Conservation (phyloP, 2,888 invertebrate genomes). For the Cordilura impudica region DNA sequence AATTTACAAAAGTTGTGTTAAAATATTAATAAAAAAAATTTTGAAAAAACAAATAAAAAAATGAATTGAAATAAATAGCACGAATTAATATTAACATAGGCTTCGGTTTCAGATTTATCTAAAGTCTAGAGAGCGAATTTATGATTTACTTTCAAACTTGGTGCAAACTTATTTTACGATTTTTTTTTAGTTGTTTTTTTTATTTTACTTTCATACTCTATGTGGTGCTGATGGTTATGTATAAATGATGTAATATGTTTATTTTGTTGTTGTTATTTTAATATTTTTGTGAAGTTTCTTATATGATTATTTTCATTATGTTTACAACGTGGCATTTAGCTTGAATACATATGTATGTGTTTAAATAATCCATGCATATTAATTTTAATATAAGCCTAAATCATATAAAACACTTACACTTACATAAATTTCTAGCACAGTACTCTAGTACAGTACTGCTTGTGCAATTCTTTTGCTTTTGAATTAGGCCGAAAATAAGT, state of each 20-base stretch:
- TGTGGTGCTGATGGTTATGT: slow-evolving; percentile 76
- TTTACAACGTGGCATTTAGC: slow-evolving; percentile 59
- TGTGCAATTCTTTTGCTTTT: background rate
- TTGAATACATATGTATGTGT: background rate
- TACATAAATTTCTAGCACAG: background rate
- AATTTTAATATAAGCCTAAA: slow-evolving; percentile 1
- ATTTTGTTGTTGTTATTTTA: slow-evolving; percentile 57
- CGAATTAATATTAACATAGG: background rate
- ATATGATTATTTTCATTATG: slow-evolving; percentile 57
- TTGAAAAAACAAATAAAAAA: background rate
- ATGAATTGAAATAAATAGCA: background rate
- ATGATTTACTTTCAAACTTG: slow-evolving; percentile 63
- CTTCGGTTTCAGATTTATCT: slow-evolving; percentile 14
- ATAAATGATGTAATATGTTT: slow-evolving; percentile 69
- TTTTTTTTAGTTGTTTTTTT: slow-evolving; percentile 30
- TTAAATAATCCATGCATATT: slow-evolving; percentile 13
- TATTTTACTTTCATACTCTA: slow-evolving; percentile 71
- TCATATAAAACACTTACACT: slow-evolving; percentile 26
- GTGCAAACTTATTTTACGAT: slow-evolving; percentile 63
- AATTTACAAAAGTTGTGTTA: slow-evolving; percentile 5
- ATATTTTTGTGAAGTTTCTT: slow-evolving; percentile 6
- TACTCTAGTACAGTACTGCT: too few relatives aligned
- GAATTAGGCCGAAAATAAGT: too few relatives aligned
- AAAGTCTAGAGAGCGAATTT: slow-evolving; percentile 21
- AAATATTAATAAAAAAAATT: background rate